Evolutionary conservation across 2,888 invertebrate genomes (phyloP), one percentile per base, ranked within the genome.

Genomic region (Onchidella celtica): DNA sequence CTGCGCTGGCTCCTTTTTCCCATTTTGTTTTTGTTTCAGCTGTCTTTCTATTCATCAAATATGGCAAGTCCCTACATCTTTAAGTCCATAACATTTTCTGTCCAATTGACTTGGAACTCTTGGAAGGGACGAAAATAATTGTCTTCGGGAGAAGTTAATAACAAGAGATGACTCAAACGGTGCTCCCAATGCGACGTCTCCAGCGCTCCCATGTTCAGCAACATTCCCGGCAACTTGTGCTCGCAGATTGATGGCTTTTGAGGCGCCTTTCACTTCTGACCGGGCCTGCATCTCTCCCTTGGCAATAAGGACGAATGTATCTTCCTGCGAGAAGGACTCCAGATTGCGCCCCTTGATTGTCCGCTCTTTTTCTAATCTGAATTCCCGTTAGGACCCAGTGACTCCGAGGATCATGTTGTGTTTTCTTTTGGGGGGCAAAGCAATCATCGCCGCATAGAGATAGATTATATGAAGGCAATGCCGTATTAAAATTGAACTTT

Each of bases 111-210:
- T 75, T 9, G 4, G 6, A 14, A 27, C 75, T 29, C 2, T 14
- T 57, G 17, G 14, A 38, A 24, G 2, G 59, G 32, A 36, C 36
- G 24, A 14, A 59, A 61, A 75, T 65, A 65, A 75, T 66, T 75
- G 65, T 27, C 75, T 75, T 38, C 36, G 38, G 63, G 59, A 57
- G 59, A n/a, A 27, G 59, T 27, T 40, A 75, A 75, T 40, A 75
- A 75, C 65, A 75, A n/a, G 61, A n/a, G 75, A 29, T 75, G 75
- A 75, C 24, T 75, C 75, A 75, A 24, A 29, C 29, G 4, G 29
- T 40, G 14, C 29, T n/a, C 40, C 27, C n/a, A 17, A 3, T 6
- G n/a, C 38, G 36, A 14, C 9, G 27, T 36, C 27, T 47, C n/a
- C 65, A 38, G 24, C 21, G 27, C 65, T 17, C 38, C 47, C 47